Base-by-base conservation (phyloP, 2,113 vertebrate species). In the Anas platyrhynchos region DNA sequence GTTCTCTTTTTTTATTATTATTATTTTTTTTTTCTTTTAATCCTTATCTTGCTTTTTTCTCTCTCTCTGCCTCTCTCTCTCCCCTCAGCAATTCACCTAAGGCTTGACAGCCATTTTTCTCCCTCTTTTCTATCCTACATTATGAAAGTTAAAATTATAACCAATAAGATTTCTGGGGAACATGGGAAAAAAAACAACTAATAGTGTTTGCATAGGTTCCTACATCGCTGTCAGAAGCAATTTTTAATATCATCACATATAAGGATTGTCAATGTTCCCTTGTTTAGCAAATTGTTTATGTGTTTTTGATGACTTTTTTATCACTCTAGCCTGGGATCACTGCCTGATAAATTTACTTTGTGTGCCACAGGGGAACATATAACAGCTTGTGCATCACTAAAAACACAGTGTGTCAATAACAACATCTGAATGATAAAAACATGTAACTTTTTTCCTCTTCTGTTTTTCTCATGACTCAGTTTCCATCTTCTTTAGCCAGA, bases 391-490 rank as follows among this genome's bases (percentile, higher is more conserved):
- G 6, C 31, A 58, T 69, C 17, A 14, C 65, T 13, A 63, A 20
- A 36, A 5, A 72, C 0, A 1, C 10, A 52, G 4, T 1, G 0
- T 25, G 4, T 41, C 26, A 91, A 38, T 8, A 85, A 41, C 13
- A 82, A 59, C 6, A 1, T 4, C 27, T 29, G 31, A 79, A 76
- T 54, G 72, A 50, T 7, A 59, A 26, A 55, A 62, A 79, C 3
- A 12, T 16, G 1, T 9, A 12, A 6, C 15, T 61, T 31, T 55
- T 52, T 71, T 12, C 31, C 21, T 32, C 2, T 2, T 48, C 46
- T 29, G 2, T 23, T 76, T 75, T 63, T 18, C 8, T n/a, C 4
- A 36, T 41, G 27, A 26, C 15, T 80, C 21, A 16, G 2, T 66
- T 86, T 46, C 17, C 6, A 67, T 26, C 5, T 78, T 55, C 8